Percentiles rank a stretch among this genome's conserved stretches.
Conservation (phyloP, 1,140 invertebrate species). For the Octopus sinensis region DNA sequence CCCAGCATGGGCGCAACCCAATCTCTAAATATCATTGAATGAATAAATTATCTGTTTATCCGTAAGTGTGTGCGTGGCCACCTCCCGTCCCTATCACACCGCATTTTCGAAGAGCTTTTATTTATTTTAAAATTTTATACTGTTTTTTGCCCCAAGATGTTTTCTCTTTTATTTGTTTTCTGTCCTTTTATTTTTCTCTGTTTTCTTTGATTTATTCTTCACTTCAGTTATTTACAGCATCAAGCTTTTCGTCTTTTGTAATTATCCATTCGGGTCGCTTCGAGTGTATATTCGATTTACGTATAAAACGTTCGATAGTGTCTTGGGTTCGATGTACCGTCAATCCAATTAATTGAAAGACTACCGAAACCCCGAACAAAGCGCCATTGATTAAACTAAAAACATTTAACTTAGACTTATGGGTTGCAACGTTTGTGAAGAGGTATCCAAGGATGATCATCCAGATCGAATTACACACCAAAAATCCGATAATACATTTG, state of each 20-base stretch:
- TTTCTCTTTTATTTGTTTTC: too few species aligned
- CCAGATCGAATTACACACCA: conserved; percentile 31
- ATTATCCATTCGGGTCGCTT: not conserved
- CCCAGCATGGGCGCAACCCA: too few species aligned
- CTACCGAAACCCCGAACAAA: conserved; percentile 30
- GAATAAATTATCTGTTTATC: too few species aligned
- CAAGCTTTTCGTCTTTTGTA: not conserved
- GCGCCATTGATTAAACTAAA: conserved; percentile 28
- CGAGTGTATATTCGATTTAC: not conserved
- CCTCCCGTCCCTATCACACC: too few species aligned
- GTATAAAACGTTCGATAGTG: conserved; percentile 18
- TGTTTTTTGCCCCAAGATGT: too few species aligned
- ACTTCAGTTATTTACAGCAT: not conserved
- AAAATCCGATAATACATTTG: conserved; percentile 19
- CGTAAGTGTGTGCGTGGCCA: too few species aligned
- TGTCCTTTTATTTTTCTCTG: too few species aligned
- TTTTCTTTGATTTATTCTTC: too few species aligned
- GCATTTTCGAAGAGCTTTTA: too few species aligned
- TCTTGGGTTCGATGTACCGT: conserved; percentile 30
- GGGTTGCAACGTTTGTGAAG: conserved; percentile 22
- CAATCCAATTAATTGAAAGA: conserved; percentile 37
- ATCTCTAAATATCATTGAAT: too few species aligned
- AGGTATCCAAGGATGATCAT: conserved; percentile 25
- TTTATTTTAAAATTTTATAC: too few species aligned
- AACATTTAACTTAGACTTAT: conserved; percentile 21